Percentiles rank a stretch among this genome's conserved stretches.
Conservation (phyloP, 1,140 invertebrate genomes). For the Anoplophora glabripennis region DNA sequence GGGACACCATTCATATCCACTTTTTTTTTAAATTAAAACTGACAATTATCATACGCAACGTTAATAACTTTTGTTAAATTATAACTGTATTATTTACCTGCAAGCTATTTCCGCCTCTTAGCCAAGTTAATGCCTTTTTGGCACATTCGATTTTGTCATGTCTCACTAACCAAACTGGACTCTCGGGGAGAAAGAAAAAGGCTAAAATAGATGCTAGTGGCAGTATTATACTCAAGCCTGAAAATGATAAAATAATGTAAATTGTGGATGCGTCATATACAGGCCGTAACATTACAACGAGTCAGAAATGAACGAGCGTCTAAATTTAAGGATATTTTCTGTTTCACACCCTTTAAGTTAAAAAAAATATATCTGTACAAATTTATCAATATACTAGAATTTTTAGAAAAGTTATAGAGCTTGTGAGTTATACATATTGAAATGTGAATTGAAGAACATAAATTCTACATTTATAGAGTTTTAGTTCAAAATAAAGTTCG, state of each 20-base stretch:
- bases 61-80: not conserved
- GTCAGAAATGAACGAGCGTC: too few relatives aligned
- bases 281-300: too few relatives aligned
- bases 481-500: too few relatives aligned
- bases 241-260: slow-evolving; percentile 5
- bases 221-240: slow-evolving; percentile 57
- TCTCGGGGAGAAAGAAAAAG: slow-evolving; percentile 66
- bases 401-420: too few relatives aligned
- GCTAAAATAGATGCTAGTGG: slow-evolving; percentile 57
- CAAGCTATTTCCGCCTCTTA: slow-evolving; percentile 59
- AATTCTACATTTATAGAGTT: too few relatives aligned
- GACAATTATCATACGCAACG: not conserved
- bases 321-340: too few relatives aligned
- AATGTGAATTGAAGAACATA: too few relatives aligned
- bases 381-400: too few relatives aligned
- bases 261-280: too few relatives aligned
- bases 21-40: not conserved
- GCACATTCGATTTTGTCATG: slow-evolving; percentile 61
- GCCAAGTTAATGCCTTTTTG: slow-evolving; percentile 61
- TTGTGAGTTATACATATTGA: too few relatives aligned
- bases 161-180: slow-evolving; percentile 67
- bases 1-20: not conserved
- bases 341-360: too few relatives aligned
- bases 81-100: slow-evolving; percentile 40
- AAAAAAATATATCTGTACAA: too few relatives aligned